Base-by-base conservation (phyloP, 1,140 invertebrate species). In the Listronotus oregonensis region DNA sequence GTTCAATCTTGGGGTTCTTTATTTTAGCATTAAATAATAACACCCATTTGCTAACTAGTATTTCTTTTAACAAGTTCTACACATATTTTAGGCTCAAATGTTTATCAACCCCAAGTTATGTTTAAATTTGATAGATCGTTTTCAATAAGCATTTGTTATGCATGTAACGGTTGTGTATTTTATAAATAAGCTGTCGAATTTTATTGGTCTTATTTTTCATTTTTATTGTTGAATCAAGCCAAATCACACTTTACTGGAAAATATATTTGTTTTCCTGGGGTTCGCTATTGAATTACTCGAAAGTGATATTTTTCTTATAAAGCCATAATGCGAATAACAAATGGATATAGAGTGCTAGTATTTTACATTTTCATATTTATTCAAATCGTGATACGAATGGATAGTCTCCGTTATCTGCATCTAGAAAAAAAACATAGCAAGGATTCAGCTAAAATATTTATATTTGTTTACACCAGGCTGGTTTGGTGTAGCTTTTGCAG, bases 161-260 rank as follows among this genome's bases (percentile, higher is more conserved):
- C 64, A 69, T 63, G 64, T 65, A 47, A 56, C 43, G 17, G 63
- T 69, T 63, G 51, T 63, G 58, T 66, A 66, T 69, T 69, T 58
- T 62, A 69, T 69, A 69, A 69, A 66, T 69, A 66, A 66, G 62
- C 63, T 69, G 68, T 69, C 68, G 64, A 69, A 66, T 66, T 69
- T 69, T 69, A 69, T 66, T 66, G 64, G 46, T 59, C 58, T 69
- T 63, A 69, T 69, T 69, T 69, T 64, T 69, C 68, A 65, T 60
- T 66, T 69, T 69, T 69, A 69, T 66, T 69, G 64, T 66, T 54
- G 56, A 66, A 64, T 62, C 34, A 42, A 47, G 51, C 18, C 40
- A 61, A 66, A 69, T 66, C 57, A 63, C 51, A 56, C 51, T 55
- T 63, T 59, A 40, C 18, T 42, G 54, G 18, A 44, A 52, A 54